Base-by-base conservation (phyloP, 2,797 vertebrate genomes). In the Premnoplex brunnescens region DNA sequence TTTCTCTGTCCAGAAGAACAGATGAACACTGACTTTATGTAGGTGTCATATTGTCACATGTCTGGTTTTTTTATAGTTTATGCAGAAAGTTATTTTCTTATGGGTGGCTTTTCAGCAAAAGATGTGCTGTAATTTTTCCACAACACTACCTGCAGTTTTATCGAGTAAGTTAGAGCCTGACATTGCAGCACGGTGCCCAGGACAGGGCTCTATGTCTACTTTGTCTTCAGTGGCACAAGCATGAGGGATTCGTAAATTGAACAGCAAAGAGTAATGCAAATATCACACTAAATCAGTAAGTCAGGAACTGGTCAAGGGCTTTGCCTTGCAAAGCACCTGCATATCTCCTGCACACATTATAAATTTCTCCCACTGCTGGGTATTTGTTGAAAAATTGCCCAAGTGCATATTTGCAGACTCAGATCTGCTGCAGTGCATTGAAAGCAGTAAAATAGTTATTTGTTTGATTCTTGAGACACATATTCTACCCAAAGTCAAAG, bases 381-480 rank as follows among this genome's bases (percentile, higher is more conserved):
- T 22, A 64, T 30, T 60, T 76, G 58, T 62, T 81, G 60, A 88
- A 80, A 91, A 93, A 59, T 10, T 87, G 30, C 22, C 36, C 32
- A 44, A 73, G 59, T 28, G 32, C 13, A 0, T 63, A 67, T 22
- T 64, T 76, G 39, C 62, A 66, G 44, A 52, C 14, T 84, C 30
- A 56, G 74, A 74, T 64, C 37, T 71, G 34, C 37, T 71, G 34
- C 67, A 71, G 27, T 58, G 26, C 9, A 75, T 3, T 71, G 36
- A 78, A 91, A 79, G 37, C 12, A 49, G 41, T 48, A 76, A 91
- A 94, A 82, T 36, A 74, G 34, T 32, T 60, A n/a, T 12, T 76
- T 88, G 26, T 49, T 52, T 56, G 32, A 43, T 81, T 79, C 91
- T 52, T 1, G 0, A 88, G 37, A 71, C 30, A 75, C 46, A 37